Base-by-base conservation (phyloP, 2,888 invertebrate species). In the Lepeophtheirus nordmannii region DNA sequence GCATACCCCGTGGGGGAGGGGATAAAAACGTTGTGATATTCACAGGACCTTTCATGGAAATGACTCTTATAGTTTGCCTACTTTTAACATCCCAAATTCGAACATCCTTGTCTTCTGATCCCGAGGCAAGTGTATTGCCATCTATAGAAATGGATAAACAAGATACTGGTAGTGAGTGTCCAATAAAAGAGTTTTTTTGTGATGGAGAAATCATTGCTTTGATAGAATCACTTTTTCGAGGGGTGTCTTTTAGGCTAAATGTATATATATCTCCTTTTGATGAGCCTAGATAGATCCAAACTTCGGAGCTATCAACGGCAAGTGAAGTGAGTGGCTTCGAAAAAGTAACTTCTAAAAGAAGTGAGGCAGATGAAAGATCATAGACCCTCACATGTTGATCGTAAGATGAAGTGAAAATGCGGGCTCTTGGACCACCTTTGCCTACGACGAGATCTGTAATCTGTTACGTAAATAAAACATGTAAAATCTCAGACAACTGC, bases 371-470 rank as follows among this genome's bases (percentile, higher is more conserved):
- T 14, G 80, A 73, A 12, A 91, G 74, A 69, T 87, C 85, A 76
- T 89, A 91, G 22, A 93, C 80, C 75, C 86, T 86, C 72, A 87
- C 86, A 11, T 88, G 86, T 71, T 86, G 82, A 74, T 94, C 93
- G 65, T 82, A 75, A 0, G 92, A 91, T 5, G 84, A 83, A 0
- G 91, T 85, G 64, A 82, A 82, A 68, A 92, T 76, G 59, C 86
- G 80, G 0, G 86, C 82, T 67, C 83, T 80, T 62, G 82, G 77
- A 0, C 86, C 86, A 11, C 83, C 83, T 72, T 79, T 79, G 22
- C 89, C 87, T 40, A 90, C 78, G 74, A 82, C 81, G 37, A 93
- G 73, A 75, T 89, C 90, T 17, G 84, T 85, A 0, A 94, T 82
- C 53, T 46, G 17, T 5, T n/a, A n/a, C n/a, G n/a, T n/a, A n/a